Percentiles rank a stretch among this genome's conserved stretches.
phyloP scores from a whole-genome alignment of 1,140 invertebrate species.

The Diprion similis region DNA sequence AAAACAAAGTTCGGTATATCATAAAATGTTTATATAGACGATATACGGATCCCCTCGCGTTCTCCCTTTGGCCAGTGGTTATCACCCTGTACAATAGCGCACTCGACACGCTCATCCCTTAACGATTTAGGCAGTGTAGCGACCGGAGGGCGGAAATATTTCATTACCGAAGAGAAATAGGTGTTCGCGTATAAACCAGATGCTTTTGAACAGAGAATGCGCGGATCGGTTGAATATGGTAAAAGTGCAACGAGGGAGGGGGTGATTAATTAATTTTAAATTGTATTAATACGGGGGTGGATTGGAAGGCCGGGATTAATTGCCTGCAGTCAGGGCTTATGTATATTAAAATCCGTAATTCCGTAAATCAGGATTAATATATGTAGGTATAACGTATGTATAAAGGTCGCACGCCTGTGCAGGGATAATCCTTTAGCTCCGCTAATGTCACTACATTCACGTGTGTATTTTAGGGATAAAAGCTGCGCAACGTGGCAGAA shows the following conservation, averaged over 20 bases:
- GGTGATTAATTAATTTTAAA: background rate
- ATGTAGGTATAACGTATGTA: background rate
- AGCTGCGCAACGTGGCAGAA: slow-evolving; percentile 35
- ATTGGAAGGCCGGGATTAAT: background rate
- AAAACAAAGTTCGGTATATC: background rate
- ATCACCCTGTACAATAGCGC: too few species aligned
- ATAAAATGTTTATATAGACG: background rate
- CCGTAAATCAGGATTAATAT: slow-evolving; percentile 52
- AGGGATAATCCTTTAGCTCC: slow-evolving; percentile 43
- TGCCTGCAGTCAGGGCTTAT: background rate
- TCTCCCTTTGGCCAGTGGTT: too few species aligned
- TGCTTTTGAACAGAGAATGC: too few species aligned
- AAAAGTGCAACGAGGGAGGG: too few species aligned
- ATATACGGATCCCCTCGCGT: background rate
- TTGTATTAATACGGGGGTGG: slow-evolving; percentile 13
- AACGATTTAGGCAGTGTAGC: too few species aligned
- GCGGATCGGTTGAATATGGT: too few species aligned
- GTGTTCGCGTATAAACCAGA: too few species aligned
- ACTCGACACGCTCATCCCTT: too few species aligned
- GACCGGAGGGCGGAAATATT: too few species aligned
- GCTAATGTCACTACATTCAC: slow-evolving; percentile 44
- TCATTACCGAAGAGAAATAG: too few species aligned
- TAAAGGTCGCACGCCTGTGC: slow-evolving; percentile 34
- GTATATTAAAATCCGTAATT: slow-evolving; percentile 18
- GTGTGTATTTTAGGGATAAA: slow-evolving; percentile 38